A percentile compares a stretch with the other conserved stretches of the same genome.
Evolutionary conservation across 2,113 vertebrate genomes (phyloP).

Genomic region (Ammodytes marinus): DNA sequence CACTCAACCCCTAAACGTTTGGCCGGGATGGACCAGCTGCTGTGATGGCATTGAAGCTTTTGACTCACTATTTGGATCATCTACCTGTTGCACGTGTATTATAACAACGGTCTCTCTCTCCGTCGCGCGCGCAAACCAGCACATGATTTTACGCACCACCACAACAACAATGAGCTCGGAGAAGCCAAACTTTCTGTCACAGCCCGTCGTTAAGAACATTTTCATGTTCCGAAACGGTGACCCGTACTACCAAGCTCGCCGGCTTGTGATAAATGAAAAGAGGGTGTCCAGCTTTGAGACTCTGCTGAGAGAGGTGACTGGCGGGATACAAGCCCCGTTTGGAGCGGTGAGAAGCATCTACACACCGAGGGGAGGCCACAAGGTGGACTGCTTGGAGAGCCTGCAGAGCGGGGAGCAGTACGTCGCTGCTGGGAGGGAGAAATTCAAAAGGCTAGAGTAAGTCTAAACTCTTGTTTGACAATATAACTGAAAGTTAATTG

Average conservation of each 20-base stretch:
- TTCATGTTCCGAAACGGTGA: slow-evolving; percentile 95
- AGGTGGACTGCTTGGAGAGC: slow-evolving; percentile 89
- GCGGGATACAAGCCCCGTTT: slow-evolving; percentile 91
- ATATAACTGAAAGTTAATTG: background rate
- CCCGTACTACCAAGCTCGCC: slow-evolving; percentile 92
- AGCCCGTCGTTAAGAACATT: slow-evolving; percentile 94
- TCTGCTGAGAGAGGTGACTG: slow-evolving; percentile 93
- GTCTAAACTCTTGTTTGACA: slow-evolving; percentile 39
- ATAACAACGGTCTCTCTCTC: background rate
- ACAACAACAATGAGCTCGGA: slow-evolving; percentile 73
- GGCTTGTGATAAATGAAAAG: slow-evolving; percentile 93
- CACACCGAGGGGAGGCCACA: slow-evolving; percentile 91
- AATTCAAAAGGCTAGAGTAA: slow-evolving; percentile 97
- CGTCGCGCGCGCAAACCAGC: background rate
- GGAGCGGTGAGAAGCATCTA: slow-evolving; percentile 96
- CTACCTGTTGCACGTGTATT: background rate
- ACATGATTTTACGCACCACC: slow-evolving; percentile 26
- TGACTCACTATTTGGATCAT: slow-evolving; percentile 3
- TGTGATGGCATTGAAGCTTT: slow-evolving; percentile 34
- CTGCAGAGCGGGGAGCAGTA: slow-evolving; percentile 94
- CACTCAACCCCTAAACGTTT: background rate
- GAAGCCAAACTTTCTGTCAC: slow-evolving; percentile 87
- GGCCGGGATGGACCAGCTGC: slow-evolving; percentile 26
- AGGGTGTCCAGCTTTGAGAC: slow-evolving; percentile 93
- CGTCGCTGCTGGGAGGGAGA: slow-evolving; percentile 94